Conservation (phyloP, 2,113 vertebrate genomes). For the Abramis brama region DNA sequence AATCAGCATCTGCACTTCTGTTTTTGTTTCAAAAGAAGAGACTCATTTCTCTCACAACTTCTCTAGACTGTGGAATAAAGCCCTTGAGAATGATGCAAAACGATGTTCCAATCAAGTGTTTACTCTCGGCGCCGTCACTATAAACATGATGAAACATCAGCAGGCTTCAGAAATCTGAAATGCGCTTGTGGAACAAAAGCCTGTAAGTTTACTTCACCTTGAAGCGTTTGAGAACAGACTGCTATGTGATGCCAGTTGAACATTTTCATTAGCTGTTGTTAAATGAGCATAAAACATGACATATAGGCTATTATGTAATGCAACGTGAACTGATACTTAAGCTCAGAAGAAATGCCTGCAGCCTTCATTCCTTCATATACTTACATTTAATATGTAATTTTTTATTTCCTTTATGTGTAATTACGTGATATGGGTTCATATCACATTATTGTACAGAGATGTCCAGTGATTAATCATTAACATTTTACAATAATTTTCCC, state of each 20-base stretch:
- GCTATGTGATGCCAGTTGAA: neutral
- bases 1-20: conserved; percentile 29
- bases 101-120: conserved; percentile 35
- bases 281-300: conserved; percentile 11
- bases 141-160: conserved; percentile 33
- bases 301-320: neutral
- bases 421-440: neutral
- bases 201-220: neutral
- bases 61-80: neutral
- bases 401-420: neutral
- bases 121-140: neutral
- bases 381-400: neutral
- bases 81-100: conserved; percentile 30
- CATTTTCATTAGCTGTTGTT: conserved; percentile 2
- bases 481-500: neutral
- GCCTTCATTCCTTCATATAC: neutral
- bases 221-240: neutral
- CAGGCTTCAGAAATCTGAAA: neutral
- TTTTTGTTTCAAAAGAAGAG: conserved; percentile 29
- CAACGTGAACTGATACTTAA: neutral
- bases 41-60: conserved; percentile 7
- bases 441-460: neutral
- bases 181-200: neutral
- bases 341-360: neutral
- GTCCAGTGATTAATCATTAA: neutral